Evolutionary conservation across 2,888 invertebrate genomes (phyloP).

Genomic region (Ophion ellenae): DNA sequence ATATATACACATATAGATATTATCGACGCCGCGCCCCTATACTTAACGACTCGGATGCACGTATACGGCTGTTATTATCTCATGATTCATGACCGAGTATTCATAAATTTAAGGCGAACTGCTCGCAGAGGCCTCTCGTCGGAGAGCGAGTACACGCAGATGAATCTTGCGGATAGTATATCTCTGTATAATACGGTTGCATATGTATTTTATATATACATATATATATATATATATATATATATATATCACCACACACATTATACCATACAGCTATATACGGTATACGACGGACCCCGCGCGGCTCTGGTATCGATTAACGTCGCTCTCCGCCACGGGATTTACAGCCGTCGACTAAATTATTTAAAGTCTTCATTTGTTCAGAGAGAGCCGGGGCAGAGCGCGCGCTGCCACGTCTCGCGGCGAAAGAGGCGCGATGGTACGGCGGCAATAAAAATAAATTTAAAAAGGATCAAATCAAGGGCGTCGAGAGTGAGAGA

Average conservation of each 20-base stretch:
- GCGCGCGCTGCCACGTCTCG: slow-evolving; percentile 45
- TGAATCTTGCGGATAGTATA: slow-evolving; percentile 23
- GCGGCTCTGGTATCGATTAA: slow-evolving; percentile 80
- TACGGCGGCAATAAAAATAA: slow-evolving; percentile 14
- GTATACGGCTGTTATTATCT: slow-evolving; percentile 78
- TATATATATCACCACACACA: not conserved
- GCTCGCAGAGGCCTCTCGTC: slow-evolving; percentile 42
- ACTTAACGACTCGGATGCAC: slow-evolving; percentile 65
- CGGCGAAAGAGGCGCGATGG: slow-evolving; percentile 15
- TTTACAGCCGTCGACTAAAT: slow-evolving; percentile 81
- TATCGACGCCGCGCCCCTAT: slow-evolving; percentile 63
- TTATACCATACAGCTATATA: slow-evolving; percentile 17
- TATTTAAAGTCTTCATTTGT: slow-evolving; percentile 83
- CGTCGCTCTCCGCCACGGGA: slow-evolving; percentile 78
- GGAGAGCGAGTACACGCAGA: slow-evolving; percentile 44
- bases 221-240: not conserved
- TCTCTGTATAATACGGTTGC: slow-evolving; percentile 17
- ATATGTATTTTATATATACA: slow-evolving; percentile 14
- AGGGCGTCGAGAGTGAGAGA: not conserved
- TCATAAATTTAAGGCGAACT: slow-evolving; percentile 77
- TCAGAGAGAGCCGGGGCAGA: slow-evolving; percentile 64
- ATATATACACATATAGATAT: slow-evolving; percentile 21
- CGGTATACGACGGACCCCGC: slow-evolving; percentile 62
- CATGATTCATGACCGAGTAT: slow-evolving; percentile 80
- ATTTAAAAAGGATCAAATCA: not conserved